Evolutionary conservation across 1,140 invertebrate species (phyloP).

Genomic region (Drosophila guanche): DNA sequence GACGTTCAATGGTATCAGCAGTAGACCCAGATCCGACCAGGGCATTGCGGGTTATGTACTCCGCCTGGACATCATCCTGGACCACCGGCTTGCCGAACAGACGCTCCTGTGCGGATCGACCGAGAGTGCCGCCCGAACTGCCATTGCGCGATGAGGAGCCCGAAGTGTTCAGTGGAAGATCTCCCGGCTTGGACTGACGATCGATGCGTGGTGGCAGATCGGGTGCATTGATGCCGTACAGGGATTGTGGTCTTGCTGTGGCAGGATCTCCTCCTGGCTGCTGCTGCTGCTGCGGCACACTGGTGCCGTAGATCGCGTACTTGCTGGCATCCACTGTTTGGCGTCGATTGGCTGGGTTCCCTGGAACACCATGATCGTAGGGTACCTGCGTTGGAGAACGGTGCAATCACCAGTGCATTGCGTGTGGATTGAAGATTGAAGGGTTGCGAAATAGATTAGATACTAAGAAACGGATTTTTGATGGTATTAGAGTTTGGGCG

Average conservation of each 20-base stretch:
- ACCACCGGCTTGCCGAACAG: conserved; percentile 82
- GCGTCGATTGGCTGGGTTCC: conserved; percentile 62
- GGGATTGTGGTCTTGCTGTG: conserved; percentile 66
- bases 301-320: conserved; percentile 73
- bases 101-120: conserved; percentile 85
- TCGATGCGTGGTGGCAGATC: conserved; percentile 93
- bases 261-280: conserved; percentile 48
- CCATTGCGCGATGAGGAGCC: conserved; percentile 67
- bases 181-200: conserved; percentile 88
- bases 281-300: conserved; percentile 40
- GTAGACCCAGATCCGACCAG: conserved; percentile 40
- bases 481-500: conserved; percentile 15
- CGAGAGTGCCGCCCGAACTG: conserved; percentile 83
- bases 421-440: conserved; percentile 35
- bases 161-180: conserved; percentile 76
- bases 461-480: conserved; percentile 15
- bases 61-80: conserved; percentile 79
- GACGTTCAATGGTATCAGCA: conserved; percentile 69
- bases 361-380: conserved; percentile 73
- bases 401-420: conserved; percentile 39
- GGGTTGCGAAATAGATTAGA: conserved; percentile 68
- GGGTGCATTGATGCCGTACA: conserved; percentile 85
- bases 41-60: conserved; percentile 76
- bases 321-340: conserved; percentile 79
- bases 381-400: conserved; percentile 56